Base-by-base conservation (phyloP, 2,888 invertebrate species). In the Ametastegia equiseti region DNA sequence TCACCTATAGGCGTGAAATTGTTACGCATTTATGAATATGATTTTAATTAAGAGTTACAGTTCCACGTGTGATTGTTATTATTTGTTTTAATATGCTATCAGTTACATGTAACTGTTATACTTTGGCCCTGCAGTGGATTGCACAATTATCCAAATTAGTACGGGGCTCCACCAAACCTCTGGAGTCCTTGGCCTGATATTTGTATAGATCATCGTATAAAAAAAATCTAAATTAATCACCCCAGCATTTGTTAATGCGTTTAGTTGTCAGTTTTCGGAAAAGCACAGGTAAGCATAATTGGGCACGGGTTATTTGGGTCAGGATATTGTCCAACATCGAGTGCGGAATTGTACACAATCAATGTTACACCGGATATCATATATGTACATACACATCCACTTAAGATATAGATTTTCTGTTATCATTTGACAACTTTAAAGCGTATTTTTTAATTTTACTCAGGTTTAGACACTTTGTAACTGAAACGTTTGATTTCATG, bases 221-320 rank as follows among this genome's bases (percentile, higher is more conserved):
- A 1, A 11, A 54, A 23, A 1, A 50, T 54, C 9, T 2, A n/a
- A n/a, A 54, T 54, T 23, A 23, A 11, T 54, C 23, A 54, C 23
- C 23, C 23, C 23, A 23, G 23, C 23, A 23, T 7, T 54, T 23
- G 23, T 54, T 15, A n/a, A 36, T 36, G 3, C 36, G 23, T 11
- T 36, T 19, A 13, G 11, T 42, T 67, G 13, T 67, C 0, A 39
- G 9, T 19, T 67, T 67, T 67, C 19, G 23, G 15, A 36, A 39
- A 67, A 67, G 67, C 67, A 67, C 67, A 67, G 39, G 19, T 42
- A 67, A 67, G 67, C 67, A 67, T 67, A 36, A 67, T 42, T 39
- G 2, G 9, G 19, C 23, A 23, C 39, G 67, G 36, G n/a, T n/a
- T 67, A 4, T 67, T 42, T 4, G 23, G 39, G 19, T 13, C 27